Conservation (phyloP, 2,888 invertebrate genomes). For the Malacosoma neustria region DNA sequence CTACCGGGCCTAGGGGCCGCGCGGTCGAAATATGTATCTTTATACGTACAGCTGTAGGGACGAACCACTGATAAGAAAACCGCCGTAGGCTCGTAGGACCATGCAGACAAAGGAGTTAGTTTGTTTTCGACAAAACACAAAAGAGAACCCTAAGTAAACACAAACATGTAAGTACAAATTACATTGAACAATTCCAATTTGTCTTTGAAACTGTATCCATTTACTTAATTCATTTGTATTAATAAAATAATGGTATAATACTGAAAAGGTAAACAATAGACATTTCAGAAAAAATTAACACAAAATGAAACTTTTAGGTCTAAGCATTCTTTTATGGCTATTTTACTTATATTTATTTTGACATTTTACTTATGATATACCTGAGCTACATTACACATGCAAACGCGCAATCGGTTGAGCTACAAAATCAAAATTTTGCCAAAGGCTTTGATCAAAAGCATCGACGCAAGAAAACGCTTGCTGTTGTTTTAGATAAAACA, state of each 20-base stretch:
- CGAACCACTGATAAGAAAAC: constrained; percentile 45
- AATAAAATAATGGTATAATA: neutral
- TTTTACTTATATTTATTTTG: too few species aligned
- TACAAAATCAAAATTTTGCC: too few species aligned
- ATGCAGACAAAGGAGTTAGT: constrained; percentile 51
- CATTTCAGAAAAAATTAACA: too few species aligned
- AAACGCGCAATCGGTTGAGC: too few species aligned
- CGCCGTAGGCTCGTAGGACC: constrained; percentile 39
- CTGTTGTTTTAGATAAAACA: too few species aligned
- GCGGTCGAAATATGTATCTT: neutral
- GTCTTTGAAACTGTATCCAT: constrained; percentile 32
- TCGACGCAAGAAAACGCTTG: too few species aligned
- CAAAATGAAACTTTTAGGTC: too few species aligned
- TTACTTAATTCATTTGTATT: constrained; percentile 21
- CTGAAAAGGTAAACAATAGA: neutral
- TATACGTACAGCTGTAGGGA: constrained; percentile 20
- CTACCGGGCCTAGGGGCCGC: neutral
- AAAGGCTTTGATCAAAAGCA: too few species aligned
- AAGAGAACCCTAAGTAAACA: constrained; percentile 48
- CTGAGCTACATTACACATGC: too few species aligned
- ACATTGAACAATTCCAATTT: constrained; percentile 38
- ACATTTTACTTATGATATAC: too few species aligned
- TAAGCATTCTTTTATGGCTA: too few species aligned
- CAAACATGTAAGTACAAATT: constrained; percentile 48
- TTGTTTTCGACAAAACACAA: constrained; percentile 52